Evolutionary conservation across 2,797 vertebrate species (phyloP), one percentile per base, ranked within the genome.

Genomic region (Aphelocoma californica): DNA sequence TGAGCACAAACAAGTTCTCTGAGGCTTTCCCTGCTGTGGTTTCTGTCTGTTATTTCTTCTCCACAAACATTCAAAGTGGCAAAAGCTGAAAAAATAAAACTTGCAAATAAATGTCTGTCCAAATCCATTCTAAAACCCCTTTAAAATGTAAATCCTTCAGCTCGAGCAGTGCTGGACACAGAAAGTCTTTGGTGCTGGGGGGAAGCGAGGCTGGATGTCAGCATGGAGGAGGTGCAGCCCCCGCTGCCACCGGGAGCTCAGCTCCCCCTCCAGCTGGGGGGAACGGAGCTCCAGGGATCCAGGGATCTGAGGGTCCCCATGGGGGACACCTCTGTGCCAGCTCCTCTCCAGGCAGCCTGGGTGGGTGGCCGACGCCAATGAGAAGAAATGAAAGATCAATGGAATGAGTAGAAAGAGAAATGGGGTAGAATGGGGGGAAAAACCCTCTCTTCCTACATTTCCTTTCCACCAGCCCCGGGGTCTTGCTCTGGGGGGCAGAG

Each of bases 191-290:
- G 2, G 44, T 7, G 83, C 47, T 3, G 47, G 19, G 66, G 66
- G 73, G 14, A 32, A 42, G 45, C 0, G 1, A 40, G 29, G 62
- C 54, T 86, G 88, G n/a, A 9, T 38, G n/a, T 4, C 48, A 18
- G 48, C 1, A 11, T 16, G 16, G 50, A 50, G 66, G 18, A 69
- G 40, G 12, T 2, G 17, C 74, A 81, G 65, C 60, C 64, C 64
- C 44, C 4, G 6, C 45, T 36, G 77, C 51, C 3, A 0, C 1
- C 25, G 24, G 15, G 1, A 0, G 24, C 14, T 72, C 9, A 0
- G 67, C 17, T 62, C 34, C 34, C 65, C 28, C 4, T 1, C 17
- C 42, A 20, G 32, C 51, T 1, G 0, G 10, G 47, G 0, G 32
- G 2, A 57, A 40, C 5, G 7, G 58, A 61, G 45, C 10, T 31